phyloP scores from a whole-genome alignment of 2,888 invertebrate genomes.

The Pogonocherus hispidulus region DNA sequence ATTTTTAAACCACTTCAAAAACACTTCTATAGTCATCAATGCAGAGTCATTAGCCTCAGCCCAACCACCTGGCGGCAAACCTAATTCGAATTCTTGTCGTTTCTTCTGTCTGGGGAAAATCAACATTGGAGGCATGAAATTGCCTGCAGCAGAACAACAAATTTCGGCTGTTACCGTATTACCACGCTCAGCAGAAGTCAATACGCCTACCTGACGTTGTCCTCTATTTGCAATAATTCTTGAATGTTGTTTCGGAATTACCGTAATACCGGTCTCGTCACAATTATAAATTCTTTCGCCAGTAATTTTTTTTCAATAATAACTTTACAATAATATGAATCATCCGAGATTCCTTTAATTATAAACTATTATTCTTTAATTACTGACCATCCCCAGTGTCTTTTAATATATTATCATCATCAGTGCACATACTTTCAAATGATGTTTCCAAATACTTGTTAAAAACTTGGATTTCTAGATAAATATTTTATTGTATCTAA shows the following conservation, averaged over 20 bases:
- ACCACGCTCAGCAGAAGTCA: conserved; percentile 1
- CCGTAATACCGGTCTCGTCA: conserved; percentile 11
- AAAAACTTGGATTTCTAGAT: too few relatives aligned
- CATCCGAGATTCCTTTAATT: too few relatives aligned
- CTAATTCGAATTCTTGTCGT: conserved; percentile 41
- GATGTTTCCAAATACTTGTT: too few relatives aligned
- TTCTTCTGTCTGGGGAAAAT: conserved; percentile 39
- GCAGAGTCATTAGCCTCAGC: conserved; percentile 54
- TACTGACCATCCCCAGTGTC: too few relatives aligned
- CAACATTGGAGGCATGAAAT: conserved; percentile 55
- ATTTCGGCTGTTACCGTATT: not conserved
- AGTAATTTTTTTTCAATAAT: conserved; percentile 15
- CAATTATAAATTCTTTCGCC: conserved; percentile 24
- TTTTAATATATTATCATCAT: too few relatives aligned
- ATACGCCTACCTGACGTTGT: conserved; percentile 1
- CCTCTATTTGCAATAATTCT: conserved; percentile 6
- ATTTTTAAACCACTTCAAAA: conserved; percentile 57
- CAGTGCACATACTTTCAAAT: too few relatives aligned
- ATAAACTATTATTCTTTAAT: too few relatives aligned
- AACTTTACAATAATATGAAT: conserved; percentile 1
- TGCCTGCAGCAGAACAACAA: conserved; percentile 4
- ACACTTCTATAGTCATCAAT: conserved; percentile 62
- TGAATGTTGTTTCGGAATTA: conserved; percentile 21
- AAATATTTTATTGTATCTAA: too few relatives aligned
- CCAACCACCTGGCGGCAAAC: conserved; percentile 53